Evolutionary conservation across 1,140 invertebrate genomes (phyloP).

Genomic region (Leptinotarsa undecemlineata): DNA sequence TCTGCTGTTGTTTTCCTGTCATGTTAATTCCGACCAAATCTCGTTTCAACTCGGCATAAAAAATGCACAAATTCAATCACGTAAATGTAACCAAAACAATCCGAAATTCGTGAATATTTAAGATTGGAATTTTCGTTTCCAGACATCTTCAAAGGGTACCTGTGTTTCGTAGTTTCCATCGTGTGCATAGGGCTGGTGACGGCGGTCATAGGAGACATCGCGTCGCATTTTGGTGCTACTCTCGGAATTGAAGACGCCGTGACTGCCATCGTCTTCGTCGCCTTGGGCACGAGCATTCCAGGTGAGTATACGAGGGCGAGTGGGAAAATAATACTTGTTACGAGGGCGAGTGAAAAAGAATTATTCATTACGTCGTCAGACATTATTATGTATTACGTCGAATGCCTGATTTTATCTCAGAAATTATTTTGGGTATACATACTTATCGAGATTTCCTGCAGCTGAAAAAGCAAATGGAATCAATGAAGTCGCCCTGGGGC

Average conservation of each 20-base stretch:
- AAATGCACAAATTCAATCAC: not conserved
- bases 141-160: slow-evolving; percentile 86
- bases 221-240: slow-evolving; percentile 96
- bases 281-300: slow-evolving; percentile 94
- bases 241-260: slow-evolving; percentile 94
- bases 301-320: slow-evolving; percentile 64
- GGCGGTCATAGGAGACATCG: slow-evolving; percentile 93
- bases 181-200: slow-evolving; percentile 92
- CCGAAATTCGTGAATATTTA: not conserved
- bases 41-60: too few species aligned
- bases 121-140: slow-evolving; percentile 32
- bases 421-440: too few species aligned
- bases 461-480: too few species aligned
- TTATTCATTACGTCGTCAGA: too few species aligned
- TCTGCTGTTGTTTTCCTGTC: too few species aligned
- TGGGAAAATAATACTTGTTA: too few species aligned
- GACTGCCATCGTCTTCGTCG: slow-evolving; percentile 95
- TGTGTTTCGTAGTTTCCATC: slow-evolving; percentile 93
- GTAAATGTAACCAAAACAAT: not conserved
- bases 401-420: too few species aligned
- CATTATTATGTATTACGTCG: too few species aligned
- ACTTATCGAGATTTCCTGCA: too few species aligned
- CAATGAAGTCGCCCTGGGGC: too few species aligned
- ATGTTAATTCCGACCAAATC: too few species aligned
- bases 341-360: too few species aligned